phyloP scores from a whole-genome alignment of 1,140 invertebrate species.

The Sarcophaga peregrina region DNA sequence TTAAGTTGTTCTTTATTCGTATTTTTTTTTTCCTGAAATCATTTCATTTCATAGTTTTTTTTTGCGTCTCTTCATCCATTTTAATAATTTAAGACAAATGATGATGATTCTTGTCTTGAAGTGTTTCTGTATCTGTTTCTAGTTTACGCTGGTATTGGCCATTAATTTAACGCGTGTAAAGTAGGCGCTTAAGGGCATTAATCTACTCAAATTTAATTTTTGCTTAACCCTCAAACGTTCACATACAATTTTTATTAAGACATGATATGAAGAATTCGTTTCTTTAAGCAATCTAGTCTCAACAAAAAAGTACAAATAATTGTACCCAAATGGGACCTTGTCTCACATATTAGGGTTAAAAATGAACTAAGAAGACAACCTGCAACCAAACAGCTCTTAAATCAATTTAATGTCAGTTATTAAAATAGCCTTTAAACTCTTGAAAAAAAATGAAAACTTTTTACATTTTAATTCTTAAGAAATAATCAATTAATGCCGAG shows the following conservation, averaged over 20 bases:
- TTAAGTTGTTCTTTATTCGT: neutral
- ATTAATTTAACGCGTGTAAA: constrained; percentile 6
- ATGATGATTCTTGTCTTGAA: constrained; percentile 30
- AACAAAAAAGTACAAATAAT: no score
- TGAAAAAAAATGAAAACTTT: no score
- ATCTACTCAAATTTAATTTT: neutral
- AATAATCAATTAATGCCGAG: neutral
- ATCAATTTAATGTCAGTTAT: constrained; percentile 37
- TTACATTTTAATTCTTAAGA: constrained; percentile 14
- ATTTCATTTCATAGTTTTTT: neutral
- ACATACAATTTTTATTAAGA: no score
- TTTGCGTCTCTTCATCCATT: neutral
- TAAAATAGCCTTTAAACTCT: constrained; percentile 16
- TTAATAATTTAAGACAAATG: constrained; percentile 40
- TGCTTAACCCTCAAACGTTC: no score
- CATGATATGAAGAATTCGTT: no score
- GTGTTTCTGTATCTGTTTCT: constrained; percentile 3
- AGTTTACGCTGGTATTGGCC: neutral
- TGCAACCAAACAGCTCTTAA: neutral
- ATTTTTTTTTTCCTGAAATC: neutral
- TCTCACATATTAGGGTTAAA: no score
- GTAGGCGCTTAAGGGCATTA: neutral
- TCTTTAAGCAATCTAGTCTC: no score
- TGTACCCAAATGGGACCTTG: no score
- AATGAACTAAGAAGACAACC: no score